Evolutionary conservation across 2,888 invertebrate species (phyloP).

Genomic region (Mystacides longicornis): DNA sequence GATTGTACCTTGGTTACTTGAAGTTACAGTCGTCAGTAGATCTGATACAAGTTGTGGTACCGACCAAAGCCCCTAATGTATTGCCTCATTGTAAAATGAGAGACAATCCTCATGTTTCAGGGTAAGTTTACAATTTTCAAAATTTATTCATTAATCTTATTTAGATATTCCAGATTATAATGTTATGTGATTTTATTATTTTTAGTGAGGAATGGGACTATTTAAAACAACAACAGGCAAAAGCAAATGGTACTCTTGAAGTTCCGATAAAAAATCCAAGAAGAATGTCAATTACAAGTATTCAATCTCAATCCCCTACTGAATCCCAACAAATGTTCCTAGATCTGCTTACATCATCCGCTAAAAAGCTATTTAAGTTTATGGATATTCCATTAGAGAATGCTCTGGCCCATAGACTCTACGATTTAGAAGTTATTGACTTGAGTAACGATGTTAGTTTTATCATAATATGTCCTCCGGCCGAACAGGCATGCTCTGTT

Average conservation of each 20-base stretch:
- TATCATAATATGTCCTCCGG: conserved; percentile 85
- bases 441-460: conserved; percentile 86
- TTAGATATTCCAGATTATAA: conserved; percentile 8
- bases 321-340: conserved; percentile 78
- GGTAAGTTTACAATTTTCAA: conserved; percentile 53
- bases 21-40: conserved; percentile 96
- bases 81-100: conserved; percentile 89
- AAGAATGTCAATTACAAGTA: conserved; percentile 34
- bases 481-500: conserved; percentile 86
- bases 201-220: conserved; percentile 95
- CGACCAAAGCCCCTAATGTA: conserved; percentile 87
- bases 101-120: conserved; percentile 92
- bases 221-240: conserved; percentile 56
- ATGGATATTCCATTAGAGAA: conserved; percentile 71
- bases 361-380: conserved; percentile 67
- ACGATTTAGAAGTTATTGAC: conserved; percentile 91
- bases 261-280: conserved; percentile 36
- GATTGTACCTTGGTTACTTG: conserved; percentile 91
- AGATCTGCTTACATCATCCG: conserved; percentile 66
- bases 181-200: conserved; percentile 29
- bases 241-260: conserved; percentile 34
- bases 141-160: not conserved
- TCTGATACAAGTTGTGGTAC: conserved; percentile 87
- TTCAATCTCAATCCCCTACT: conserved; percentile 46
- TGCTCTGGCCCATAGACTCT: conserved; percentile 70